Percentiles rank a stretch among this genome's conserved stretches.
Evolutionary conservation across 2,888 invertebrate species (phyloP).

Genomic region (Hirtodrosophila histrioides): DNA sequence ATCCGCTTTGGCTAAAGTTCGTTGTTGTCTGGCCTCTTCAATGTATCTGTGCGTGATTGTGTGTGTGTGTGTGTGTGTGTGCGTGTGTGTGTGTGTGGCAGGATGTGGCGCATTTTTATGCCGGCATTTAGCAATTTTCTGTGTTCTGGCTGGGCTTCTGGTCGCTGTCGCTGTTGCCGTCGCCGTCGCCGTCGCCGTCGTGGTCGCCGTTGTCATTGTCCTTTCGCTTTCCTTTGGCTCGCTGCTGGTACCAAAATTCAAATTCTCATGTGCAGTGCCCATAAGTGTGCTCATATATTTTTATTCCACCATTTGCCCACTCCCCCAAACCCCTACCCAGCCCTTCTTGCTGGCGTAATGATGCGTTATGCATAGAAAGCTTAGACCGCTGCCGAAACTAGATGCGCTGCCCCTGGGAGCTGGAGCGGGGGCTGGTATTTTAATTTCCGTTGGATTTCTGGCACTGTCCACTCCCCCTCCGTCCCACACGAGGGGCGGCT

Average conservation of each 20-base stretch:
- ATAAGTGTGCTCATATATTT: conserved; percentile 43
- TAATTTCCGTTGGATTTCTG: conserved; percentile 72
- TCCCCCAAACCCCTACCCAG: not conserved
- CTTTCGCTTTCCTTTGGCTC: conserved; percentile 54
- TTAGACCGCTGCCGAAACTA: conserved; percentile 13
- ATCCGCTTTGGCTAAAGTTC: conserved; percentile 35
- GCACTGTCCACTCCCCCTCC: no score
- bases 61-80: not conserved
- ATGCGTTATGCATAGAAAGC: conserved; percentile 65
- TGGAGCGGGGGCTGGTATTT: conserved; percentile 38
- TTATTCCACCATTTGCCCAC: conserved; percentile 47
- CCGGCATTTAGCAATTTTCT: conserved; percentile 61
- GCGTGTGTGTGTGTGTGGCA: conserved; percentile 15
- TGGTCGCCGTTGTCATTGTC: conserved; percentile 51
- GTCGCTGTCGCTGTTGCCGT: conserved; percentile 2
- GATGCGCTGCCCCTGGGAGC: conserved; percentile 20
- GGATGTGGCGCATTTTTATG: conserved; percentile 60
- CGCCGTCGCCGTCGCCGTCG: no score
- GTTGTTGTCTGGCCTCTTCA: conserved; percentile 14
- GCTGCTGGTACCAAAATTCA: conserved; percentile 34
- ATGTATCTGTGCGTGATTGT: not conserved
- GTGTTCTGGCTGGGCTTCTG: conserved; percentile 38
- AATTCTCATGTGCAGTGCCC: conserved; percentile 37
- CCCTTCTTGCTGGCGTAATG: conserved; percentile 64
- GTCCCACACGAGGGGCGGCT: not conserved